Base-by-base conservation (phyloP, 2,113 vertebrate genomes). In the Colius striatus region DNA sequence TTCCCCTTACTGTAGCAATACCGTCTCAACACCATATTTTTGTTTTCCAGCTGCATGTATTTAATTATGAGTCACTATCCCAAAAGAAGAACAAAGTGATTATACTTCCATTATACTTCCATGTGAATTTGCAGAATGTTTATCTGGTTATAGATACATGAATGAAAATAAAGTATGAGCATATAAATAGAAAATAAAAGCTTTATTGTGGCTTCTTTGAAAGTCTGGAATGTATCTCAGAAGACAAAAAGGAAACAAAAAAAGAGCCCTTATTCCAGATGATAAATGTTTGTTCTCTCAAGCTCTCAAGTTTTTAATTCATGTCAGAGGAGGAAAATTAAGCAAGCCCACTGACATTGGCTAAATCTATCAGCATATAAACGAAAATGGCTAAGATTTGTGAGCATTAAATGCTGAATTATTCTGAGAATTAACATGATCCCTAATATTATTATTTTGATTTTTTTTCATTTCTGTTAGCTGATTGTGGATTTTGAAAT, bases 171-270 rank as follows among this genome's bases (percentile, higher is more conserved):
- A 92, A 70, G 75, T 84, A 93, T 84, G 90, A 97, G 87, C 30
- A 90, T 65, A 86, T 84, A 97, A 95, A 92, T 95, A 96, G 89
- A 93, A 95, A 90, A 98, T 83, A 96, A 96, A 96, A 88, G 76
- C 83, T 97, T 97, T 97, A 92, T 95, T 96, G 94, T 91, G 91
- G 80, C 73, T 97, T 96, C 90, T 74, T 95, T 96, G 84, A 96
- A 94, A 96, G 57, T 87, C 79, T 92, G 96, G 96, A 97, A 97
- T 81, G 89, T 32, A 82, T 96, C 91, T 96, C 75, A 91, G 75
- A 93, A 88, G 70, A 93, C 84, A 86, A 78, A 87, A 93, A 81
- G 2, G 22, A 86, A 96, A 94, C 57, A 62, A 93, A 96, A 89
- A 95, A 96, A 91, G 96, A 82, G 27, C 45, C 32, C 89, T 96